Percentiles rank a stretch among this genome's conserved stretches.
Conservation (phyloP, 2,113 vertebrate genomes). For the Leptosomus discolor region DNA sequence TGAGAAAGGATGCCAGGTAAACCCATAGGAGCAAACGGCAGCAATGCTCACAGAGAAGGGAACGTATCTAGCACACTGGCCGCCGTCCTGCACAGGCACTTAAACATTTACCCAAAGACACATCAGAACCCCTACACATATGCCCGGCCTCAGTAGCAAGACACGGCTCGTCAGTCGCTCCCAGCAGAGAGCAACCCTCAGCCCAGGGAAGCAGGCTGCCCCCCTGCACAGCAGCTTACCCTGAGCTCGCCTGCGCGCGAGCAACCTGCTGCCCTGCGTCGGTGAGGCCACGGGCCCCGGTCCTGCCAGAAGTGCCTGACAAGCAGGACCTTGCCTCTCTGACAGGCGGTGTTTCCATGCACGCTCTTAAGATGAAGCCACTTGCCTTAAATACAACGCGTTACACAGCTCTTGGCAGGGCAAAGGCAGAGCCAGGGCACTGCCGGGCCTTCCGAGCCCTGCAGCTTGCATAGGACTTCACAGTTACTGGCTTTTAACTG, state of each 20-base stretch:
- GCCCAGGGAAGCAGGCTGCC: not conserved
- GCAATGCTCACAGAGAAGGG: not conserved
- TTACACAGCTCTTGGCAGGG: not conserved
- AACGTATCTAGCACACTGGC: no score
- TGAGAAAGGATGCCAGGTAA: not conserved
- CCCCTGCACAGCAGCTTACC: not conserved
- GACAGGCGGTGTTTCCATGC: not conserved
- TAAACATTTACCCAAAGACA: not conserved
- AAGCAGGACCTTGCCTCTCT: not conserved
- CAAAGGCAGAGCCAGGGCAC: not conserved
- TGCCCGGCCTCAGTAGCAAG: not conserved
- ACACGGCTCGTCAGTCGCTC: not conserved
- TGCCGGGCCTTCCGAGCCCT: not conserved
- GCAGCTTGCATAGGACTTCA: not conserved
- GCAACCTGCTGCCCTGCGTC: accelerated
- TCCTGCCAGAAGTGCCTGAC: not conserved
- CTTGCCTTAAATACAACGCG: accelerated
- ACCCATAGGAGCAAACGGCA: not conserved
- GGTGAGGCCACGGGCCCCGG: not conserved
- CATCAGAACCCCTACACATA: accelerated
- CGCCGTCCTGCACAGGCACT: no score
- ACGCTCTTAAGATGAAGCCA: not conserved
- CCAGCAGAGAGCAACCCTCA: not conserved
- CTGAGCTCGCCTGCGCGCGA: not conserved
- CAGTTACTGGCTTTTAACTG: not conserved